Evolutionary conservation across 1,140 invertebrate genomes (phyloP), one percentile per base, ranked within the genome.

Genomic region (Adelges cooleyi): DNA sequence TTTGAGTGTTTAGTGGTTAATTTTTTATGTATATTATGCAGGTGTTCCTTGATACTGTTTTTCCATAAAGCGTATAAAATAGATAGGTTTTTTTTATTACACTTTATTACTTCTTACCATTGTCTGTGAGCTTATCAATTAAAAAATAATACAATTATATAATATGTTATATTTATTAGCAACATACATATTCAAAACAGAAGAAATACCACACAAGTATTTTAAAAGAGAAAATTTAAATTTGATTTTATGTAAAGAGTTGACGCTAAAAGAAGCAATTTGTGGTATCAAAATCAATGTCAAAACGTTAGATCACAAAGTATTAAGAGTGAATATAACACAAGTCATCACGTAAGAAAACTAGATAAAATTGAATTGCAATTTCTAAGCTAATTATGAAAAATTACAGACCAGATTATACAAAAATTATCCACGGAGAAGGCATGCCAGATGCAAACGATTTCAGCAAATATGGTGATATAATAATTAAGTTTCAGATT

Each of bases 191-290:
- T 94, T 95, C 73, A 81, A 90, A 44, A 86, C 84, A 4, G 83
- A 87, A 73, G 89, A 94, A 72, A 84, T 84, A 69, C 83, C 86
- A 4, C 89, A 95, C 75, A 80, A 86, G 10, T 76, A 76, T 3
- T 95, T 89, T 72, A 76, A 79, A 46, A 78, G 92, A 69, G 83
- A 86, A 49, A 85, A 83, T 1, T 75, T 81, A 71, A 83, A 95
- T 76, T 77, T 90, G 18, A 71, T 84, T 17, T 83, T 82, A 72
- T 76, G 75, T 2, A 74, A 77, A 46, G 71, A 75, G 11, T 78
- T 89, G 17, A 78, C 78, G 46, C 70, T 89, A 46, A 74, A 80
- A 67, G 81, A 88, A 69, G 82, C 86, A 0, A 74, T 89, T 36
- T 79, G 80, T 29, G 86, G 86, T 6, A 79, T 81, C 1, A 78